Evolutionary conservation across 1,140 invertebrate species (phyloP).

Genomic region (Euschistus heros): DNA sequence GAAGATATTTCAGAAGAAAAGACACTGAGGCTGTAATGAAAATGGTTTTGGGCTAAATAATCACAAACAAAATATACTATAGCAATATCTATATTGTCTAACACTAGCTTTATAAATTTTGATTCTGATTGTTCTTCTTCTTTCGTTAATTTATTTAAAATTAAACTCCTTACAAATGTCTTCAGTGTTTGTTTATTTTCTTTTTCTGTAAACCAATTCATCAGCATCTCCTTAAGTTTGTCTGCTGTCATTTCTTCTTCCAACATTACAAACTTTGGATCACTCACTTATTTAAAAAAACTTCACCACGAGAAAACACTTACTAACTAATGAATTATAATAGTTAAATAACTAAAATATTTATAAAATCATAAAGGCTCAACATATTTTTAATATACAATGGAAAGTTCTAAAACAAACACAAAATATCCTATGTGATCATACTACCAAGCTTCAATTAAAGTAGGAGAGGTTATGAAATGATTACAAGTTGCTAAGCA

Average conservation of each 20-base stretch:
- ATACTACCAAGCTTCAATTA: too few relatives aligned
- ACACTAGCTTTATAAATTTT: background rate
- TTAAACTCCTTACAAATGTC: slow-evolving; percentile 1
- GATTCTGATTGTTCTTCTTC: background rate
- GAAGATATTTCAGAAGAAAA: slow-evolving; percentile 5
- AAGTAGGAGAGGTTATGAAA: too few relatives aligned
- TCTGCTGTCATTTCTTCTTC: background rate
- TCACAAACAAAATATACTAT: background rate
- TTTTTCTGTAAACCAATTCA: background rate
- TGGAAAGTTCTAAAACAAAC: too few relatives aligned
- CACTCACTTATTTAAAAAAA: background rate
- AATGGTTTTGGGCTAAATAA: background rate
- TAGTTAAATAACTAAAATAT: too few relatives aligned
- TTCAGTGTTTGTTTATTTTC: background rate
- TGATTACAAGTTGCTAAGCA: too few relatives aligned
- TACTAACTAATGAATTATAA: background rate
- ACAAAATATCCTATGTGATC: too few relatives aligned
- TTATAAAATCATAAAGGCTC: too few relatives aligned
- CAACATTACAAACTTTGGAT: background rate
- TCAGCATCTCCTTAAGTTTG: background rate
- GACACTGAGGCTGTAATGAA: slow-evolving; percentile 1
- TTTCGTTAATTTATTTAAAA: background rate
- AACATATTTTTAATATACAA: too few relatives aligned
- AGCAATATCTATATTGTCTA: background rate
- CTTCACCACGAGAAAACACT: background rate